Conservation (phyloP, 2,888 invertebrate species). For the Plagodis pulveraria region DNA sequence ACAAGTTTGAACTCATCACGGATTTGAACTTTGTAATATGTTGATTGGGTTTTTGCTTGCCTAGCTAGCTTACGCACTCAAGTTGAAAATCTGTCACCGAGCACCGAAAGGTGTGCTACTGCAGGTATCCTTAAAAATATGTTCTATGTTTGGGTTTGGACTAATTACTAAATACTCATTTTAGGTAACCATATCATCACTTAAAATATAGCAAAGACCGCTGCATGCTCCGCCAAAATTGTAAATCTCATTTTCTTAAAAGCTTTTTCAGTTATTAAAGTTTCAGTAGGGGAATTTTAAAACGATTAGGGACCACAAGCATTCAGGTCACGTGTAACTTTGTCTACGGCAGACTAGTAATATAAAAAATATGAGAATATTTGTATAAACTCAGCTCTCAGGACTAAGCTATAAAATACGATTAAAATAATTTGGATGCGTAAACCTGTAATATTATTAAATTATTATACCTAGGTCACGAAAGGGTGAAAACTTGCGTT, state of each 20-base stretch:
- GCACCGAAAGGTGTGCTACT: too few relatives aligned
- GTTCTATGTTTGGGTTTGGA: too few relatives aligned
- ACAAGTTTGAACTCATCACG: too few relatives aligned
- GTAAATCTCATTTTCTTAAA: slow-evolving; percentile 24
- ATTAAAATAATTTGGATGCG: slow-evolving; percentile 34
- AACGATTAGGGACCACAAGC: slow-evolving; percentile 18
- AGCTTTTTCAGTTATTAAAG: slow-evolving; percentile 28
- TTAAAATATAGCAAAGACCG: slow-evolving; percentile 1
- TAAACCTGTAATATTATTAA: slow-evolving; percentile 36
- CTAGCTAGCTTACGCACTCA: too few relatives aligned
- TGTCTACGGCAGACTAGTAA: slow-evolving; percentile 21
- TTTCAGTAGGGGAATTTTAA: slow-evolving; percentile 13
- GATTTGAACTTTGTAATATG: too few relatives aligned
- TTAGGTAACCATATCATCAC: too few relatives aligned
- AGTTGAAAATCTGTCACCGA: too few relatives aligned
- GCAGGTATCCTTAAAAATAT: too few relatives aligned
- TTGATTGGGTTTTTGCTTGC: too few relatives aligned
- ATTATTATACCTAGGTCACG: slow-evolving; percentile 28
- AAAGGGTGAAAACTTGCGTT: slow-evolving; percentile 52
- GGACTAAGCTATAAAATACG: slow-evolving; percentile 15
- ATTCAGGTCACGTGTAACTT: slow-evolving; percentile 27
- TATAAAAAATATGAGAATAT: slow-evolving; percentile 21
- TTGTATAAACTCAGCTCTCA: slow-evolving; percentile 17
- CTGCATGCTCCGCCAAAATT: slow-evolving; percentile 7
- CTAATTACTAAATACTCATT: too few relatives aligned